Percentiles rank a stretch among this genome's conserved stretches.
Evolutionary conservation across 2,113 vertebrate genomes (phyloP).

Genomic region (Noctilio leporinus): DNA sequence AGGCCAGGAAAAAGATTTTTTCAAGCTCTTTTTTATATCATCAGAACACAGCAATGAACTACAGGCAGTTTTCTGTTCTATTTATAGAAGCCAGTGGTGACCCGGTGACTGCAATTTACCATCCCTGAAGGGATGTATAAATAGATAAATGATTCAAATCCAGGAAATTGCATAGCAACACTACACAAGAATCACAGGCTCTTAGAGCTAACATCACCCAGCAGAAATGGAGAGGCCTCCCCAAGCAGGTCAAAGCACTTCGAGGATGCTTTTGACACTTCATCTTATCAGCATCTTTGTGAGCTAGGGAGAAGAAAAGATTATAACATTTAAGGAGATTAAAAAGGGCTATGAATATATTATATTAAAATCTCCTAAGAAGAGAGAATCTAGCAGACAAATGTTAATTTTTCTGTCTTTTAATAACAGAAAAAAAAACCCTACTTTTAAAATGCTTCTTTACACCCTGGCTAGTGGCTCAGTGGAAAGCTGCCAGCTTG

Average conservation of each 20-base stretch:
- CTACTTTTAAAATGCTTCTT: background rate
- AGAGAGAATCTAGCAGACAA: background rate
- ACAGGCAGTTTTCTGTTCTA: background rate
- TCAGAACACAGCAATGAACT: background rate
- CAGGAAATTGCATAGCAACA: background rate
- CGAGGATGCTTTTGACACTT: background rate
- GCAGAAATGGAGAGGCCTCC: background rate
- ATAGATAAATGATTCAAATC: slow-evolving; percentile 18
- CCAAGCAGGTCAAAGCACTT: background rate
- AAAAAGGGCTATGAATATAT: background rate
- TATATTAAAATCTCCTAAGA: background rate
- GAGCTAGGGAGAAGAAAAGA: background rate
- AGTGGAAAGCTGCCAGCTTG: too few relatives aligned
- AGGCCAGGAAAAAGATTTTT: background rate
- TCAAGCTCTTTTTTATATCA: background rate
- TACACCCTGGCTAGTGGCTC: too few relatives aligned
- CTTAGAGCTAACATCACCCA: background rate
- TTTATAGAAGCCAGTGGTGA: slow-evolving; percentile 31
- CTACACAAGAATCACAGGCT: background rate
- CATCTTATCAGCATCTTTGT: background rate
- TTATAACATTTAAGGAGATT: background rate
- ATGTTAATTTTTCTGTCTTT: slow-evolving; percentile 33
- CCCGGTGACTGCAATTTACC: slow-evolving; percentile 34
- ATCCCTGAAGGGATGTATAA: background rate
- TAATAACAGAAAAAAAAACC: background rate